Percentiles rank a stretch among this genome's conserved stretches.
Conservation (phyloP, 2,888 invertebrate genomes). For the Tinea semifulvella region DNA sequence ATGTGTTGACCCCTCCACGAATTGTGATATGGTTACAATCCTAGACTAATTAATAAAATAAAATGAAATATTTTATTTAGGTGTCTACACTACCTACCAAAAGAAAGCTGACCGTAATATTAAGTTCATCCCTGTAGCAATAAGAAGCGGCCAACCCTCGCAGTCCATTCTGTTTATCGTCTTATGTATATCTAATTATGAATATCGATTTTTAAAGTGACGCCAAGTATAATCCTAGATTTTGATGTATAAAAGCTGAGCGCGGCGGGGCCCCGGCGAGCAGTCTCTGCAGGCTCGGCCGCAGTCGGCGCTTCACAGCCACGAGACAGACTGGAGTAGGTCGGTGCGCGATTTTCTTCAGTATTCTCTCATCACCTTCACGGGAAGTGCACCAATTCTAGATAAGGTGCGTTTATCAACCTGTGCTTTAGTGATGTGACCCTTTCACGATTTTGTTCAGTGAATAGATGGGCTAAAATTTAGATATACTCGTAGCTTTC, state of each 20-base stretch:
- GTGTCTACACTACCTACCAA: no score
- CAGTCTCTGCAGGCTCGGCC: constrained; percentile 55
- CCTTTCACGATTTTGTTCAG: no score
- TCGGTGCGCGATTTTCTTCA: constrained; percentile 66
- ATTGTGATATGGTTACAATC: no score
- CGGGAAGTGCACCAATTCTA: constrained; percentile 33
- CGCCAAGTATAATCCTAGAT: constrained; percentile 41
- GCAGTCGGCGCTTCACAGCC: constrained; percentile 40
- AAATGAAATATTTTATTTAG: no score
- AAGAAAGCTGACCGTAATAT: no score
- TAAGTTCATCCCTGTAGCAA: neutral
- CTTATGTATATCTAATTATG: constrained; percentile 60
- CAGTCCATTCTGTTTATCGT: constrained; percentile 35
- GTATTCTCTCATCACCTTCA: constrained; percentile 60
- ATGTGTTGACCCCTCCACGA: no score
- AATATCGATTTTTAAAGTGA: constrained; percentile 53
- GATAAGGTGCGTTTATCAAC: constrained; percentile 20
- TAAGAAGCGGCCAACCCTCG: constrained; percentile 5
- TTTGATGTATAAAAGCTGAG: constrained; percentile 45
- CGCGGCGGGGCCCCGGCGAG: constrained; percentile 31
- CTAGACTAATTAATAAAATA: no score
- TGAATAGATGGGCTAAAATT: no score
- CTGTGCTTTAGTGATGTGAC: no score
- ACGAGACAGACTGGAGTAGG: constrained; percentile 64
- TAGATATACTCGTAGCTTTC: no score